Conservation (phyloP, 2,888 invertebrate genomes). For the Tholera decimalis region DNA sequence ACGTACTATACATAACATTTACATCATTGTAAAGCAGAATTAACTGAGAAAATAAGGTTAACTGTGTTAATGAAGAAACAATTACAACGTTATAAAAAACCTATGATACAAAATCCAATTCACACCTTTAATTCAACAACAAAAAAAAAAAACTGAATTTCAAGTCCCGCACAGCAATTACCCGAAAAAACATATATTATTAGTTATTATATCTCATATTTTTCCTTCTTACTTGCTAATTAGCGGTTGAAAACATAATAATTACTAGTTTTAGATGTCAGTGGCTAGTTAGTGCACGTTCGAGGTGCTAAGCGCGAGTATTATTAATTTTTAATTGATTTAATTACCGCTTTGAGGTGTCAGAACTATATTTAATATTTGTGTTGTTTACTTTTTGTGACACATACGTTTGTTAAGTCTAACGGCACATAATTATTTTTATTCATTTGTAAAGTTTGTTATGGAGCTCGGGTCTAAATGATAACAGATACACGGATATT, state of each 20-base stretch:
- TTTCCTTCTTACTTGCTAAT: constrained; percentile 28
- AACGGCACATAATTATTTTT: neutral
- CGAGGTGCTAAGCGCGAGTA: constrained; percentile 27
- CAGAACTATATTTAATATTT: constrained; percentile 21
- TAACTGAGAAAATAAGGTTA: neutral
- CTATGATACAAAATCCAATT: neutral
- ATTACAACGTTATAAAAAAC: neutral
- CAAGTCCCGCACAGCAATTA: constrained; percentile 6
- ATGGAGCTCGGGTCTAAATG: too few species aligned
- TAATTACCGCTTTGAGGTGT: constrained; percentile 33
- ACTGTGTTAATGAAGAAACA: neutral
- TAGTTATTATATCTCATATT: constrained; percentile 15
- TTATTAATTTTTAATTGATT: constrained; percentile 53
- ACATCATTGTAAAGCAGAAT: neutral
- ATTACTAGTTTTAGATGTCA: constrained; percentile 26
- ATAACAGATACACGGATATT: too few species aligned
- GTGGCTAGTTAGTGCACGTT: constrained; percentile 13
- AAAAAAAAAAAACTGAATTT: constrained; percentile 1
- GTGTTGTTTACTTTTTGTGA: constrained; percentile 5
- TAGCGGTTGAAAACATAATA: constrained; percentile 31
- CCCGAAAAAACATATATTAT: neutral
- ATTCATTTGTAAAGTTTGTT: too few species aligned
- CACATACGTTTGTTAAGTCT: neutral
- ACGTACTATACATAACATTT: neutral
- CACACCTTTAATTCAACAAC: constrained; percentile 14